Evolutionary conservation across 2,113 vertebrate genomes (phyloP), one percentile per base, ranked within the genome.

Genomic region (Andinoacara biseriatus): DNA sequence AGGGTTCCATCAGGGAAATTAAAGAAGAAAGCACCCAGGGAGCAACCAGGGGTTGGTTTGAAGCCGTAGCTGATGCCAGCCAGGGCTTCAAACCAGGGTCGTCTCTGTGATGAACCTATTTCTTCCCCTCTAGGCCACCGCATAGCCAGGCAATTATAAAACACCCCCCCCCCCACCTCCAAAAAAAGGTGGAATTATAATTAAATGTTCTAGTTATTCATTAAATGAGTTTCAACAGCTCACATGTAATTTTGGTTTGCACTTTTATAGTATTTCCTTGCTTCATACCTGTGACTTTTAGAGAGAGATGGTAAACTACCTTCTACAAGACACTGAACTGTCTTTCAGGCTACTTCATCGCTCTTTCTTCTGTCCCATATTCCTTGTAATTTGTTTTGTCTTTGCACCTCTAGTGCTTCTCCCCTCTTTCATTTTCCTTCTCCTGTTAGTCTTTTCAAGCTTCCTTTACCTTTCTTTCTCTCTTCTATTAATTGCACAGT

Each of bases 401-500:
- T 81, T 69, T 56, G 17, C 49, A 86, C 78, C 61, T 33, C 24
- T 79, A 5, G 13, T 54, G 43, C 4, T n/a, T 17, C 79, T 78
- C 49, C 86, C 8, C 74, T 65, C n/a, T 22, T 79, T 22, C 5
- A 10, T 72, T 72, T 76, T 88, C 17, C 65, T 82, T 67, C 38
- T 83, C 26, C 14, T 85, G 46, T 84, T 60, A 60, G 15, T 85
- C 72, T 67, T 78, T 26, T 86, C 24, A 76, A 63, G 77, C 54
- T 33, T 56, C 61, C 74, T 62, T 85, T 85, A 84, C 85, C 61
- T 89, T 72, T 69, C 8, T 59, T 24, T 5, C 74, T 80, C 65
- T 74, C 86, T 57, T 86, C 80, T 90, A 90, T 92, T 95, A 95
- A 94, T 92, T 94, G 91, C 76, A 91, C 5, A 18, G 69, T 91